Evolutionary conservation across 2,888 invertebrate genomes (phyloP), one percentile per base, ranked within the genome.

Genomic region (Eupithecia dodoneata): DNA sequence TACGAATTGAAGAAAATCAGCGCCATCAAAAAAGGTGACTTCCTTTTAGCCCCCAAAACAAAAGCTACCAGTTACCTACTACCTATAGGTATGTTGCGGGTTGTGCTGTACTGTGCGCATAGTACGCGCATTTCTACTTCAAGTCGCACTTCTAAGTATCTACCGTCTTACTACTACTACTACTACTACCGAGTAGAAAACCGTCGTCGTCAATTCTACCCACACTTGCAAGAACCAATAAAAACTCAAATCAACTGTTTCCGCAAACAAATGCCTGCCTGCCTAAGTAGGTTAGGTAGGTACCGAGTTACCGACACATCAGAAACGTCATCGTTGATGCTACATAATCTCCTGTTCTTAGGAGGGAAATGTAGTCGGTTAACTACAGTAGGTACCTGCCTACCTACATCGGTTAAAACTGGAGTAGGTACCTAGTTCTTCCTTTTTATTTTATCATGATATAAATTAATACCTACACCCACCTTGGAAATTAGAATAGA

Each of bases 221-320:
- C 63, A 66, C 42, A 66, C 66, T 6, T 42, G 7, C 41, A 66
- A 63, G 15, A 42, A 65, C 41, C 65, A 66, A 42, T 42, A 66
- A 66, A 30, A 66, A 66, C 65, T 66, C 65, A 42, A 30, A 66
- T 66, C 65, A 66, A 66, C 65, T 66, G 65, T 42, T 66, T 66
- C 66, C 66, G 42, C 66, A 66, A 66, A 66, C 66, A 66, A 66
- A 41, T 15, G 66, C 13, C 42, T 41, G 41, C 65, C 9, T 59
- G 7, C 52, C n/a, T 59, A 5, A 9, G 30, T 63, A 30, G 6
- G 30, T 15, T 42, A 66, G 6, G 9, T 47, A 52, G 15, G 15
- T 52, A 52, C 15, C 13, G 6, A 6, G 18, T 59, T 52, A 41
- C 65, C 30, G 65, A 41, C 42, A 63, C 9, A 59, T 66, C 42